These are phyloP conservation scores for Lithodes maja DNA, from an alignment of 2,888 invertebrate species.

Conservation along the genomic window DNA sequence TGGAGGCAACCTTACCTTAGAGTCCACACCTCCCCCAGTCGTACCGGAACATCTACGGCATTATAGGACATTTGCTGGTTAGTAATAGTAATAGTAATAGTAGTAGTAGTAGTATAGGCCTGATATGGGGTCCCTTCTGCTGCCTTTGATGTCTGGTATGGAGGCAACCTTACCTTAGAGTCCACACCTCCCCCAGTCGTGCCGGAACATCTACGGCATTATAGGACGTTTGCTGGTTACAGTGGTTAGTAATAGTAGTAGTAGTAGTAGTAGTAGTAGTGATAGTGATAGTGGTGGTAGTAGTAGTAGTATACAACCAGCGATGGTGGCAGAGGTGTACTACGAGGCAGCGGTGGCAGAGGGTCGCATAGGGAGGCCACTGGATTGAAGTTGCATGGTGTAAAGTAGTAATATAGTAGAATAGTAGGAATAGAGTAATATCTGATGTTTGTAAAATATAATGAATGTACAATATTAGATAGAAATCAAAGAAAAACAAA, in stretches of 20 bases:
- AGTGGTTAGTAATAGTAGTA: conserved; percentile 24
- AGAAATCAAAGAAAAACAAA: too few relatives aligned
- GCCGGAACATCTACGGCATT: neutral
- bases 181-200: neutral
- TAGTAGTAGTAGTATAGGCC: too few relatives aligned
- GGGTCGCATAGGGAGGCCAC: too few relatives aligned
- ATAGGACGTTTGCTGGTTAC: conserved; percentile 4
- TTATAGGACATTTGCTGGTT: conserved; percentile 10
- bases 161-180: neutral
- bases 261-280: conserved; percentile 35
- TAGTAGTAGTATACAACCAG: conserved; percentile 18
- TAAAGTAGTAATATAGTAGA: too few relatives aligned
- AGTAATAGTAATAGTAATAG: too few relatives aligned
- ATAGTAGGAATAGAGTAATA: too few relatives aligned
- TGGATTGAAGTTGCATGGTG: too few relatives aligned
- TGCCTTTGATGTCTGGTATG: conserved; percentile 22
- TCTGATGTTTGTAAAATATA: too few relatives aligned
- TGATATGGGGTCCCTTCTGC: neutral
- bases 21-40: neutral
- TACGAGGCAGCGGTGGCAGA: too few relatives aligned
- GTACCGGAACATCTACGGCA: neutral
- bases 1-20: conserved; percentile 3
- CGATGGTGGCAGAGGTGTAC: too few relatives aligned
- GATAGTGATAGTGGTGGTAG: conserved; percentile 34
- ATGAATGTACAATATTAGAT: too few relatives aligned